Evolutionary conservation across 1,140 invertebrate species (phyloP).

Genomic region (Philopotamus ludificatus): DNA sequence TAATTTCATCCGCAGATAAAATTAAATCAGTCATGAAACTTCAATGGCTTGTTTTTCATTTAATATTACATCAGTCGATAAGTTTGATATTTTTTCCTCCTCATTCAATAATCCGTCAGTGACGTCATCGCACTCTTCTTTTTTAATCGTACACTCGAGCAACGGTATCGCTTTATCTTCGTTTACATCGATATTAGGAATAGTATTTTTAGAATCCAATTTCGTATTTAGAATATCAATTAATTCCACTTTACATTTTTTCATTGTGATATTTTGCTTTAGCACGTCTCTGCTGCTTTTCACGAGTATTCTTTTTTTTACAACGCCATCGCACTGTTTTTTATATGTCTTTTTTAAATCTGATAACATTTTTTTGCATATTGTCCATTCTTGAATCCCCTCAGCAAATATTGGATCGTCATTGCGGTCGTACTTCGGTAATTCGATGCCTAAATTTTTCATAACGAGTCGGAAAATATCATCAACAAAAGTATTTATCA

Average conservation of each 20-base stretch:
- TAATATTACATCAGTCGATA: background rate
- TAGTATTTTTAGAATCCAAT: background rate
- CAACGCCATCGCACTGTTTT: constrained; percentile 43
- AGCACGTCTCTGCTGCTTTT: constrained; percentile 17
- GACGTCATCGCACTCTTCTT: background rate
- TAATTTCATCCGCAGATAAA: too few relatives aligned
- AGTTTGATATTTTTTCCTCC: background rate
- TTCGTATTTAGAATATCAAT: background rate
- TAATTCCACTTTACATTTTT: constrained; percentile 6
- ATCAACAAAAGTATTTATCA: constrained; percentile 89
- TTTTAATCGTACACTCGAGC: background rate
- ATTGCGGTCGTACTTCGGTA: constrained; percentile 66
- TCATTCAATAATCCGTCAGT: background rate
- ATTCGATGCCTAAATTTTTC: constrained; percentile 68
- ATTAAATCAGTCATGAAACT: too few relatives aligned
- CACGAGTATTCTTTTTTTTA: constrained; percentile 32
- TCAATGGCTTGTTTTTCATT: background rate
- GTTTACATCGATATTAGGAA: background rate
- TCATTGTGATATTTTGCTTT: background rate
- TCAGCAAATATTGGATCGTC: constrained; percentile 66
- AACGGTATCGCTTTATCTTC: too few relatives aligned
- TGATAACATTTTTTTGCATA: constrained; percentile 55
- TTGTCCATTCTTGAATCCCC: constrained; percentile 63
- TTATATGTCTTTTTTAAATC: constrained; percentile 58
- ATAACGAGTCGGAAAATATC: constrained; percentile 76